phyloP scores from a whole-genome alignment of 2,113 vertebrate genomes.

The Melanerpes formicivorus region DNA sequence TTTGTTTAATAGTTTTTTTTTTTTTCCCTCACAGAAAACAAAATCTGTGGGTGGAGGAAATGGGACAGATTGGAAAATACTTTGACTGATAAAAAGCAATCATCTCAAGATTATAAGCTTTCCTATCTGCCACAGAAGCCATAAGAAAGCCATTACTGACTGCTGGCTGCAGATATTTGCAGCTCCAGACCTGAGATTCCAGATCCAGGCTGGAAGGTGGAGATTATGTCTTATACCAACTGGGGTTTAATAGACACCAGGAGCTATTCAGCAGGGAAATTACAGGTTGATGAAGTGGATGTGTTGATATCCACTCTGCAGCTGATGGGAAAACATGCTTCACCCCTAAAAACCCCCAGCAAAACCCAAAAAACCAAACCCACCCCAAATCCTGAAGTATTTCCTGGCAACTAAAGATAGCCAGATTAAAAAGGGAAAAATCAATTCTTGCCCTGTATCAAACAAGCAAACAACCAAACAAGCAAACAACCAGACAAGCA shows the following conservation, averaged over 20 bases:
- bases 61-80: conserved; percentile 38
- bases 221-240: background rate
- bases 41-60: conserved; percentile 53
- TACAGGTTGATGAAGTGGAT: background rate
- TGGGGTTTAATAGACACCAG: background rate
- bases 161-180: background rate
- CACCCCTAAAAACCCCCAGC: background rate
- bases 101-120: background rate
- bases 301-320: background rate
- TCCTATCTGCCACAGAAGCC: conserved; percentile 20
- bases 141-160: conserved; percentile 21
- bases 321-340: background rate
- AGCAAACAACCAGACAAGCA: too few species aligned
- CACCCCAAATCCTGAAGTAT: background rate
- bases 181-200: background rate
- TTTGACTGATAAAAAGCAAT: conserved; percentile 24
- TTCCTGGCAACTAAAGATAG: background rate
- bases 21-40: background rate
- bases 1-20: conserved; percentile 15
- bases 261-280: background rate
- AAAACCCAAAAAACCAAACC: too few species aligned
- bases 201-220: background rate
- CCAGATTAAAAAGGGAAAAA: background rate
- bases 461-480: too few species aligned
- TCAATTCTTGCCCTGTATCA: background rate